A percentile compares a stretch with the other conserved stretches of the same genome.
Conservation (phyloP, 1,140 invertebrate species). For the Neuroterus valhalla region DNA sequence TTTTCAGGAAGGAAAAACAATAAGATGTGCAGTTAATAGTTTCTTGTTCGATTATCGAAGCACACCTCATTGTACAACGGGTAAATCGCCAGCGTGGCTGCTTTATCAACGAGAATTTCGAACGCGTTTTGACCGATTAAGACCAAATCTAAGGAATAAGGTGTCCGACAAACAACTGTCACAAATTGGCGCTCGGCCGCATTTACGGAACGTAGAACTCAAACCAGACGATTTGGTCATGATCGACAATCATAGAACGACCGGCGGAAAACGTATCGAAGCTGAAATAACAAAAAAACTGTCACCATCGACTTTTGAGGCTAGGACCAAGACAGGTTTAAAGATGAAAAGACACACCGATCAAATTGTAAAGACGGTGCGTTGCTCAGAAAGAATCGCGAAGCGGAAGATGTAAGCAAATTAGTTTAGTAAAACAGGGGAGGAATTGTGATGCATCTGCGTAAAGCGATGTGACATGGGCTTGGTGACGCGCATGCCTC, state of each 20-base stretch:
- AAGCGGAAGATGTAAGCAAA: no score
- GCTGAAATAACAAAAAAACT: not conserved
- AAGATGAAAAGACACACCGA: constrained; percentile 7
- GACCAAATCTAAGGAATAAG: not conserved
- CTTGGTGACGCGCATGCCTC: no score
- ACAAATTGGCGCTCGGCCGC: not conserved
- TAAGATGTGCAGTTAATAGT: constrained; percentile 1
- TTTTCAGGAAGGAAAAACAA: constrained; percentile 12
- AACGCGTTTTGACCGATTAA: constrained; percentile 32
- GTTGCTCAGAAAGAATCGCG: no score
- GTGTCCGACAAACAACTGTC: not conserved
- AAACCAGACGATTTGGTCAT: constrained; percentile 21
- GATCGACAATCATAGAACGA: constrained; percentile 20
- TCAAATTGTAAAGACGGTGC: not conserved
- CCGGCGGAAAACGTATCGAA: constrained; percentile 18
- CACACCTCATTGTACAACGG: not conserved
- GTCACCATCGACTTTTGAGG: constrained; percentile 10
- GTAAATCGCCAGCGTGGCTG: constrained; percentile 5
- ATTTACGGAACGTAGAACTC: constrained; percentile 17
- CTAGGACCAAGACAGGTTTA: not conserved
- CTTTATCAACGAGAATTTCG: constrained; percentile 22
- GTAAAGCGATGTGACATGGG: no score
- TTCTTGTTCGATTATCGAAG: constrained; percentile 32
- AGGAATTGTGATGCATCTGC: no score
- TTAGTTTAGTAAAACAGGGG: no score